Percentiles rank a stretch among this genome's conserved stretches.
Evolutionary conservation across 2,888 invertebrate genomes (phyloP).

Genomic region (Phengaris arion): DNA sequence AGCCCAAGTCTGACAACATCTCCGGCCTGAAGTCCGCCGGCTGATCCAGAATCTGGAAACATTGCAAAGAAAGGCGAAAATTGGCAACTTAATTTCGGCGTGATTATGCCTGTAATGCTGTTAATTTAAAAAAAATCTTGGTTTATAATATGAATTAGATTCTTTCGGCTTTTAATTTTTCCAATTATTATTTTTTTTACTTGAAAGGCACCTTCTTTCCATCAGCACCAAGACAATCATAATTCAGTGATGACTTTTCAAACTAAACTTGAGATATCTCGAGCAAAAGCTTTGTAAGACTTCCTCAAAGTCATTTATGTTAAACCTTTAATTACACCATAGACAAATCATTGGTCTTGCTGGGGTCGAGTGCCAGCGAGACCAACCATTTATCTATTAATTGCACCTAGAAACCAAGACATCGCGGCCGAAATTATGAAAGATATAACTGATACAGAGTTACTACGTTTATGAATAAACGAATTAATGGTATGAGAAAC

Average conservation of each 20-base stretch:
- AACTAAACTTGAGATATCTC: background rate
- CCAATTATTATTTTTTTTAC: no score
- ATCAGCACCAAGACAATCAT: no score
- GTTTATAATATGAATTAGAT: no score
- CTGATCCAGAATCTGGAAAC: slow-evolving; percentile 50
- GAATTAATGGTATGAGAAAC: slow-evolving; percentile 11
- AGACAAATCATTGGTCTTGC: no score
- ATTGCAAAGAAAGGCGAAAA: background rate
- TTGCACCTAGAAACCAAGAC: background rate
- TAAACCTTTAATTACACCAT: no score
- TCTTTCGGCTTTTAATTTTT: no score
- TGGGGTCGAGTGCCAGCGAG: no score
- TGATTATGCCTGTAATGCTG: no score
- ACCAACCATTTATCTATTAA: background rate
- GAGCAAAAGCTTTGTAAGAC: background rate
- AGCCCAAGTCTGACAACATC: slow-evolving; percentile 52
- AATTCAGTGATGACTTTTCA: background rate
- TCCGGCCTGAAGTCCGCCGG: slow-evolving; percentile 52
- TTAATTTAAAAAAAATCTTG: no score
- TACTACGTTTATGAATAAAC: background rate
- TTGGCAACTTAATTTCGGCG: background rate
- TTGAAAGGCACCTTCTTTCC: no score
- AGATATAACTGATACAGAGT: background rate
- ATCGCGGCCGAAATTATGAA: background rate
- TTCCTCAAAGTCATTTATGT: background rate